Evolutionary conservation across 2,113 vertebrate species (phyloP).

Genomic region (Phaethon lepturus): DNA sequence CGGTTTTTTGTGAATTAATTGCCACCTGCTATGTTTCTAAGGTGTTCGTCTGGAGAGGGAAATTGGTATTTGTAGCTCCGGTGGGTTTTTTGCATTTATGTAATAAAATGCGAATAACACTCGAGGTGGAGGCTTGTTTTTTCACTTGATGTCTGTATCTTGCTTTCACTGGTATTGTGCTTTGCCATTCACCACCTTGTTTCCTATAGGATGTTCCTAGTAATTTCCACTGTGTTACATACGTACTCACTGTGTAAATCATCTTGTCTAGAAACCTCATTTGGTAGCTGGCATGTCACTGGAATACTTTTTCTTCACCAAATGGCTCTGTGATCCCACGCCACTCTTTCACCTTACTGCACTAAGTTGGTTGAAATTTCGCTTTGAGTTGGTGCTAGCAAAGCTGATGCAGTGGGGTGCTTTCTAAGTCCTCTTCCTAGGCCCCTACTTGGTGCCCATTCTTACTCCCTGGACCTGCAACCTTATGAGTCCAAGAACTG

Average conservation of each 20-base stretch:
- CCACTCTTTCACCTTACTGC: rapidly evolving
- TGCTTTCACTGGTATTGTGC: neutral
- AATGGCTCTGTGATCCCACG: neutral
- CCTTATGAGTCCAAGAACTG: rapidly evolving
- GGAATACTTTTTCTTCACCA: neutral
- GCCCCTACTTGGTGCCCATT: rapidly evolving
- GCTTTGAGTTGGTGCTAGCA: neutral
- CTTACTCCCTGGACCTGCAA: no score
- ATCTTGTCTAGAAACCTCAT: neutral
- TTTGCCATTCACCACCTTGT: neutral
- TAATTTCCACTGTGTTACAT: rapidly evolving
- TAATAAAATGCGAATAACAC: neutral
- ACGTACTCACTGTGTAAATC: rapidly evolving
- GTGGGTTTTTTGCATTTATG: neutral
- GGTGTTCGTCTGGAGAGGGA: rapidly evolving
- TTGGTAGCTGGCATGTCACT: neutral
- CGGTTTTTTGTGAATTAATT: neutral
- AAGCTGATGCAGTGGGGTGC: neutral
- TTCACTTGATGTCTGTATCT: neutral
- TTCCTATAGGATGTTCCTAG: neutral
- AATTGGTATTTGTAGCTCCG: rapidly evolving
- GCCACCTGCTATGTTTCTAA: rapidly evolving
- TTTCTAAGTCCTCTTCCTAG: neutral
- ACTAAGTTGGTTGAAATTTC: neutral
- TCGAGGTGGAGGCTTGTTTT: neutral